Percentiles rank a stretch among this genome's conserved stretches.
Conservation (phyloP, 1,140 invertebrate species). For the Euwallacea fornicatus region DNA sequence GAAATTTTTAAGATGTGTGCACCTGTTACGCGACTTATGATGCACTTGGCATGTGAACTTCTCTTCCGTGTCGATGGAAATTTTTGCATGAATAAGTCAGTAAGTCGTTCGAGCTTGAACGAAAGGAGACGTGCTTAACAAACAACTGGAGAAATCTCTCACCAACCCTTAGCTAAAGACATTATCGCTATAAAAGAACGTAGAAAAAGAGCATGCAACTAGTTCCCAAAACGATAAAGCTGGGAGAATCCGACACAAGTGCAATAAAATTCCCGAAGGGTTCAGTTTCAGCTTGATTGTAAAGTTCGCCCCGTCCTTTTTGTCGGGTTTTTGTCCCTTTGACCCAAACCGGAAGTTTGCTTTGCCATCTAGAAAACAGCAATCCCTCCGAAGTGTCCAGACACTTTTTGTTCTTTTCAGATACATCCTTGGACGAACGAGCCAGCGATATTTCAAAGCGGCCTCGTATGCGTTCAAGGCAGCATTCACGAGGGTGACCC, state of each 20-base stretch:
- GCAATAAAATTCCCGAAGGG: conserved; percentile 26
- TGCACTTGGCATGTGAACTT: no score
- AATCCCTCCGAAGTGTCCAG: neutral
- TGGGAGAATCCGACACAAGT: conserved; percentile 22
- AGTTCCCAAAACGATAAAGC: conserved; percentile 28
- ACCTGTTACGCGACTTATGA: no score
- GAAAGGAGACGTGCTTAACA: neutral
- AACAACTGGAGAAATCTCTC: conserved; percentile 8
- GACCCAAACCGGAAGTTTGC: conserved; percentile 13
- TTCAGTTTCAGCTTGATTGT: conserved; percentile 28
- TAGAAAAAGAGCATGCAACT: conserved; percentile 17
- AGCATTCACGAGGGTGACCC: neutral
- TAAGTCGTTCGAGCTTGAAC: neutral
- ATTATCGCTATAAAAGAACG: conserved; percentile 21
- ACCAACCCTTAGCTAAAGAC: conserved; percentile 16
- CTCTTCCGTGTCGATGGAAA: no score
- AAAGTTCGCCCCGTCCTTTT: conserved; percentile 26
- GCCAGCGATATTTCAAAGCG: neutral
- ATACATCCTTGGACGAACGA: neutral
- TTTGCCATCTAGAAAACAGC: conserved; percentile 16
- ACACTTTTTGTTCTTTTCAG: neutral
- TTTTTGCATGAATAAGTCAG: no score
- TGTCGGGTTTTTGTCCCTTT: conserved; percentile 17
- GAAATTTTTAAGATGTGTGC: no score
- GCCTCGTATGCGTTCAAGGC: neutral